These are phyloP conservation scores for Taeniopygia guttata DNA, from an alignment of 2,797 vertebrate genomes.

Conservation along the genomic window DNA sequence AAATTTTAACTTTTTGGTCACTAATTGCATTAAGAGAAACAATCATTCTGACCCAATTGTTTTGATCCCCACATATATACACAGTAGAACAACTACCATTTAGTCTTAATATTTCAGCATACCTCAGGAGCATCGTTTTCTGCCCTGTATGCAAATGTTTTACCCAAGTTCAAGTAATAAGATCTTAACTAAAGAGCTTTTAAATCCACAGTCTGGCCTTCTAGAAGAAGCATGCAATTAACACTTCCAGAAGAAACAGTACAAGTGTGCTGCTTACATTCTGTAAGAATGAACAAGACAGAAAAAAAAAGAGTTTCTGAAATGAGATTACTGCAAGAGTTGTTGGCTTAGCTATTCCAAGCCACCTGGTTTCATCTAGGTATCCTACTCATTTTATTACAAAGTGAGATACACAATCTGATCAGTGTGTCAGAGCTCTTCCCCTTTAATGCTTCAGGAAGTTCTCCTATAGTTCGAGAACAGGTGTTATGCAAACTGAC, in stretches of 20 bases:
- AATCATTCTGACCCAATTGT: neutral
- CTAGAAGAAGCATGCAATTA: neutral
- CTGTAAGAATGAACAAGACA: neutral
- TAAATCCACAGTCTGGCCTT: neutral
- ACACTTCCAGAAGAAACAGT: neutral
- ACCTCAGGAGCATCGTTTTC: neutral
- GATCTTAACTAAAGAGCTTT: neutral
- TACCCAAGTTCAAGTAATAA: neutral
- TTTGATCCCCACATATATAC: neutral
- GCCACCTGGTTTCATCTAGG: neutral
- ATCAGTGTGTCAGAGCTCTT: neutral
- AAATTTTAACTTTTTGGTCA: neutral
- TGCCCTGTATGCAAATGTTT: neutral
- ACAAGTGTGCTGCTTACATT: neutral
- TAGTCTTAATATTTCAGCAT: neutral
- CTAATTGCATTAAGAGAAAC: neutral
- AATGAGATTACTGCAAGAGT: neutral
- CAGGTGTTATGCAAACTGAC: neutral
- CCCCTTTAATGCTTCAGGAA: neutral
- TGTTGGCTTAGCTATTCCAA: neutral
- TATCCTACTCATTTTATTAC: neutral
- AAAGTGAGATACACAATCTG: neutral
- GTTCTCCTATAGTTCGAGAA: neutral
- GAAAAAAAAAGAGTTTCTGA: neutral
- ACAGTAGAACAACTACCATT: neutral